Evolutionary conservation across 92 coral and sea anemone genomes (phyloP).

Genomic region (Paragorgia papillata): DNA sequence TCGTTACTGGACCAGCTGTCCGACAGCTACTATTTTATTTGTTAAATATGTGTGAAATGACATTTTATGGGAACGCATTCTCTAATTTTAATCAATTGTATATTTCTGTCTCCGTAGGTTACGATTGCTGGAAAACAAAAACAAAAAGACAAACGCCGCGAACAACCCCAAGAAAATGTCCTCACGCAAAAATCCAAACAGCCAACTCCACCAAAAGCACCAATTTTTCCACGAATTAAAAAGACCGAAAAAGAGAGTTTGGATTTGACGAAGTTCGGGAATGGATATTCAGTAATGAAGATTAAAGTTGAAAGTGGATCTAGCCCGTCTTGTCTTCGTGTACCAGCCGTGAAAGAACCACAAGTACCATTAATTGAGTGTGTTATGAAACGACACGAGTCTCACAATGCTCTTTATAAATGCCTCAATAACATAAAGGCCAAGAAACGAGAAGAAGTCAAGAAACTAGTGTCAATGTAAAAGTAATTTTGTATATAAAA

Average conservation of each 20-base stretch:
- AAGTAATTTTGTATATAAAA: no score
- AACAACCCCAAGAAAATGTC: background rate
- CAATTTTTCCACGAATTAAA: constrained; percentile 16
- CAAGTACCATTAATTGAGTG: constrained; percentile 9
- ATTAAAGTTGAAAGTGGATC: constrained; percentile 21
- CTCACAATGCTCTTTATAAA: background rate
- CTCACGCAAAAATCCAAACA: background rate
- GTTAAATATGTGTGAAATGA: no score
- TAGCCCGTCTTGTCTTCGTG: constrained; percentile 9
- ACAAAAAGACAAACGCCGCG: background rate
- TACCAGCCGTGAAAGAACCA: constrained; percentile 1
- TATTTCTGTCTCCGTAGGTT: constrained; percentile 3
- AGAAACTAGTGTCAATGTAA: constrained; percentile 30
- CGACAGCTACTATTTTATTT: no score
- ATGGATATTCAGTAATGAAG: background rate
- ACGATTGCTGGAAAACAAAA: background rate
- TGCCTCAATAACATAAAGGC: background rate
- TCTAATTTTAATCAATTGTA: background rate
- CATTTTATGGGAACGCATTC: no score
- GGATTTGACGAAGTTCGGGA: constrained; percentile 1
- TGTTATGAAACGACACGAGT: constrained; percentile 29
- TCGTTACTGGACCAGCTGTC: no score
- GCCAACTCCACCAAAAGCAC: background rate
- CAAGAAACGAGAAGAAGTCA: constrained; percentile 11
- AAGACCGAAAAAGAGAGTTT: constrained; percentile 2